These are phyloP conservation scores for Mobula birostris DNA, from an alignment of 2,113 vertebrate species.

Conservation along the genomic window DNA sequence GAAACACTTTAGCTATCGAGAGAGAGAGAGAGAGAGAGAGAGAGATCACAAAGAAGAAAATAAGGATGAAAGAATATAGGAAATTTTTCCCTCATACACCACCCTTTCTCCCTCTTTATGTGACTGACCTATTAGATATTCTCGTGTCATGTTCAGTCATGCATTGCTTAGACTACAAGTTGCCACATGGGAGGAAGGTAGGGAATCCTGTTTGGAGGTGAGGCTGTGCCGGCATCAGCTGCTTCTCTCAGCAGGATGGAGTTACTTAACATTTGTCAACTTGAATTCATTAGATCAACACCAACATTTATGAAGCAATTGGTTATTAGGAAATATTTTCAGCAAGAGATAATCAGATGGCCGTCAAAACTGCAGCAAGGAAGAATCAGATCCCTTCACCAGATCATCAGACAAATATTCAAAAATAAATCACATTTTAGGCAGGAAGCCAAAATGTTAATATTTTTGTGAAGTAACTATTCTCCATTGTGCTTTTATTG, in stretches of 20 bases:
- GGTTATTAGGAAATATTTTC: not conserved
- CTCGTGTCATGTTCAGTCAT: not conserved
- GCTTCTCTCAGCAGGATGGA: not conserved
- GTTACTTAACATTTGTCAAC: not conserved
- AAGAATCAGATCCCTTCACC: not conserved
- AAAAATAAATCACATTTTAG: not conserved
- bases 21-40: not conserved
- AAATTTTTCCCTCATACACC: not conserved
- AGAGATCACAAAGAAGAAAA: not conserved
- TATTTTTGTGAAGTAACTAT: not conserved
- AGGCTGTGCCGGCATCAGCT: not conserved
- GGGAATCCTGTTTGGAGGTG: not conserved
- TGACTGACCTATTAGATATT: not conserved
- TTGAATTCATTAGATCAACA: not conserved
- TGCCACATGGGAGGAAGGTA: not conserved
- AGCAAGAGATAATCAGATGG: not conserved
- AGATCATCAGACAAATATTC: conserved; percentile 12
- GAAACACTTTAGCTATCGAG: not conserved
- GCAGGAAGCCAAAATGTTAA: not conserved
- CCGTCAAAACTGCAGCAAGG: not conserved
- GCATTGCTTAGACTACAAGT: not conserved
- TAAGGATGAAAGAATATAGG: too few species aligned
- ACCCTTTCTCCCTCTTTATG: not conserved
- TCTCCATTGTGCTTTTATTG: not conserved
- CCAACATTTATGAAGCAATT: not conserved